Base-by-base conservation (phyloP, 1,140 invertebrate species). In the Drosophila ironensis region DNA sequence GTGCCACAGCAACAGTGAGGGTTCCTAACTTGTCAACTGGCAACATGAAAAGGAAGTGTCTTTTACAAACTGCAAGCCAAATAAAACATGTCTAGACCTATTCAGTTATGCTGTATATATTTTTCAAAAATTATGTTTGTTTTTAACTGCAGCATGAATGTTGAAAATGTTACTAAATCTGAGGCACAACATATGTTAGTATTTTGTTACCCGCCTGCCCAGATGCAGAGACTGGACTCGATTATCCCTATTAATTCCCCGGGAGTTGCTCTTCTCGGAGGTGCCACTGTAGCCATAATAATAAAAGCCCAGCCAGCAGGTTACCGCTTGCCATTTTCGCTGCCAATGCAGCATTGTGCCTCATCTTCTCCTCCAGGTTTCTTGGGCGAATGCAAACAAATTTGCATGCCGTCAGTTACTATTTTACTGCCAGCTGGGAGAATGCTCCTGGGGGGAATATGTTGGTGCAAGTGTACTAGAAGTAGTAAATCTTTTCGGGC, bases 391-490 rank as follows among this genome's bases (percentile, higher is more conserved):
- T 86, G 80, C 80, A 86, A 86, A 86, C 80, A 86, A 86, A 86
- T 86, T 86, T 86, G 80, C 80, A 86, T 86, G 80, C 80, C 80
- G 80, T 86, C 80, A 86, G 80, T 86, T 86, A 86, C 71, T 86
- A 86, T 86, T 86, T 86, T 86, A 84, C 78, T 82, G 78, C 78
- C 78, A 82, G 73, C 78, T 82, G 78, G 63, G 72, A 44, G 61
- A 52, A 37, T 37, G 22, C 20, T 69, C 41, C 71, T 67, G 38
- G 54, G 48, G 35, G 25, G 63, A 40, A 38, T 50, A 54, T 54
- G 48, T 17, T 50, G 33, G 53, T 35, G 53, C 38, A 51, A 75
- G 51, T 61, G 74, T 25, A 54, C 40, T 54, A 16, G 40, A 74
- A 71, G 80, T 75, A 86, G 80, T 86, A 86, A 86, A 86, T 86